Evolutionary conservation across 2,888 invertebrate species (phyloP).

Genomic region (Chrysolina oricalcia): DNA sequence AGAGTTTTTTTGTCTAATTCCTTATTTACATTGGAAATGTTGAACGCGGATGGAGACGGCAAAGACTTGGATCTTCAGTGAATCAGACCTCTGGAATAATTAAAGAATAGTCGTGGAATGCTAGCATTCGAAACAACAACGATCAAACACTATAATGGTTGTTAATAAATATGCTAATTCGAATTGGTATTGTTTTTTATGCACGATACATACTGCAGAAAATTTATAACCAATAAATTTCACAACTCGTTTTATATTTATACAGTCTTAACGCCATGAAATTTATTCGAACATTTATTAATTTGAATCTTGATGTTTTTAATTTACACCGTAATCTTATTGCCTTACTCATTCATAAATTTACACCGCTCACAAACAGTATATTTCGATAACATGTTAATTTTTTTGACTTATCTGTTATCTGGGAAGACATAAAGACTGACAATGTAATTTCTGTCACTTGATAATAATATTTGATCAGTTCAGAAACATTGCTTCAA

Average conservation of each 20-base stretch:
- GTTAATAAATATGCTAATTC: slow-evolving; percentile 46
- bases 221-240: slow-evolving; percentile 55
- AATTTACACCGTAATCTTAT: slow-evolving; percentile 21
- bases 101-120: background rate
- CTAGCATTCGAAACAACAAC: slow-evolving; percentile 13
- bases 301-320: slow-evolving; percentile 31
- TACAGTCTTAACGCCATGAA: slow-evolving; percentile 41
- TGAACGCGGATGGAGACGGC: too few relatives aligned
- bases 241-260: slow-evolving; percentile 54
- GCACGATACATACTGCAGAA: slow-evolving; percentile 27
- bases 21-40: too few relatives aligned
- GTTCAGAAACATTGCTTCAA: too few relatives aligned
- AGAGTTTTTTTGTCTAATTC: too few relatives aligned
- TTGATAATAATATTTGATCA: too few relatives aligned
- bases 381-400: background rate
- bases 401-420: too few relatives aligned
- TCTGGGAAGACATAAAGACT: too few relatives aligned
- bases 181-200: slow-evolving; percentile 37
- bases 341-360: slow-evolving; percentile 28
- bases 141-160: slow-evolving; percentile 22
- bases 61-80: too few relatives aligned
- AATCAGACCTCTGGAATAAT: background rate
- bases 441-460: too few relatives aligned
- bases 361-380: slow-evolving; percentile 17
- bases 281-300: slow-evolving; percentile 39